Base-by-base conservation (phyloP, 2,797 vertebrate genomes). In the Myoxocephalus aenaeus region DNA sequence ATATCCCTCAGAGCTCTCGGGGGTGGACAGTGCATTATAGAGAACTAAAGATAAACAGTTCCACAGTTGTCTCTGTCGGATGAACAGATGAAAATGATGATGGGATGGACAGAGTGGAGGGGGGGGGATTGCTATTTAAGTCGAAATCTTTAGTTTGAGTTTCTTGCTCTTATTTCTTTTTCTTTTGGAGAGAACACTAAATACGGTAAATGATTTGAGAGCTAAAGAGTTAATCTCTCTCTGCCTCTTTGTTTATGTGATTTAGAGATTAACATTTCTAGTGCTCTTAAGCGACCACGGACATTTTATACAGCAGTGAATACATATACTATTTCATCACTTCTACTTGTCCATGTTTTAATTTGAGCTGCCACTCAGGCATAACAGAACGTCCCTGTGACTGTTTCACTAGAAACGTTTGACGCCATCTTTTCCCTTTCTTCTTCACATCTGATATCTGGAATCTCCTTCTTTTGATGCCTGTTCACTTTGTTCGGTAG, bases 61-160 rank as follows among this genome's bases (percentile, higher is more conserved):
- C 61, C 65, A 51, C 68, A 57, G 22, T 51, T 32, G 51, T 79
- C 61, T 68, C 62, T 61, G 40, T 75, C 44, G 57, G 51, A 71
- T 80, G 59, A 86, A 67, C 65, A 82, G 83, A 87, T 83, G 61
- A 77, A 81, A 81, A 87, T 83, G 57, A 77, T 62, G 62, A 80
- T 65, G 5, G 91, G 84, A 92, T 86, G 82, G 86, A 81, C 64
- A 56, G 72, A 69, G 20, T 40, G 44, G 48, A 7, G 56, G 58
- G 3, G 65, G 65, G 40, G 20, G 59, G 56, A n/a, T 65, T 62
- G 70, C 44, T 65, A 40, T 17, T 59, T 77, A 61, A 74, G 51
- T 70, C 83, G 22, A 59, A 73, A 79, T 89, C 92, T 81, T 76
- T 65, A 63, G 42, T 85, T 87, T 54, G 44, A 57, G 7, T 80